These are phyloP conservation scores for Lithobius niger DNA, from an alignment of 1,140 invertebrate genomes.

Conservation along the genomic window DNA sequence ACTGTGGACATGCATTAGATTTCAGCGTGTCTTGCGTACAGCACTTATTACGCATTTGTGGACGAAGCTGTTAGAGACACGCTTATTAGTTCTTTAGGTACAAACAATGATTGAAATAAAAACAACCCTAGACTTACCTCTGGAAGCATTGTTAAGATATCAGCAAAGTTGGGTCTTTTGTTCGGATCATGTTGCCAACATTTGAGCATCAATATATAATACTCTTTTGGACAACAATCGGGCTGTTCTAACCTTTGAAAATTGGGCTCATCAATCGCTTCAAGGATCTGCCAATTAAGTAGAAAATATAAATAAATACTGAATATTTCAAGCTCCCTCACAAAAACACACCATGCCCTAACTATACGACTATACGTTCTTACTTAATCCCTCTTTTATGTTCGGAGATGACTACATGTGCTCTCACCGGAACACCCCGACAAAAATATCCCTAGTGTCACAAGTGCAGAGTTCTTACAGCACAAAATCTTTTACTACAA, in stretches of 20 bases:
- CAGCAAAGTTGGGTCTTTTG: conserved; percentile 79
- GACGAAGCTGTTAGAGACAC: background rate
- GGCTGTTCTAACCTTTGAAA: conserved; percentile 77
- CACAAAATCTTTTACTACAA: no score
- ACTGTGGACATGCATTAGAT: no score
- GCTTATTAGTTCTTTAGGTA: background rate
- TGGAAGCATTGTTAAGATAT: conserved; percentile 61
- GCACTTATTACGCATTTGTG: background rate
- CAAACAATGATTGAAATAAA: background rate
- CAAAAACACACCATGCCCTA: no score
- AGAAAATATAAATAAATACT: background rate
- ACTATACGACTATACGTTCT: no score
- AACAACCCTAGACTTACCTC: conserved; percentile 41
- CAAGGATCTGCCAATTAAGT: conserved; percentile 58
- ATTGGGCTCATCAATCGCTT: conserved; percentile 88
- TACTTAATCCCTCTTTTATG: no score
- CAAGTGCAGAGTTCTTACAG: no score
- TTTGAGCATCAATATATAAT: conserved; percentile 82
- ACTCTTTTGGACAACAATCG: conserved; percentile 85
- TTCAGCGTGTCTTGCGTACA: no score
- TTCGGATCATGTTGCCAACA: conserved; percentile 89
- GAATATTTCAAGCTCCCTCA: background rate
- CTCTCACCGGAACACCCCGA: no score
- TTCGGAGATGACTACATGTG: no score
- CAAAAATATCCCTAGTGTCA: no score